Percentiles rank a stretch among this genome's conserved stretches.
Conservation (phyloP, 2,888 invertebrate genomes). For the Macropis europaea region DNA sequence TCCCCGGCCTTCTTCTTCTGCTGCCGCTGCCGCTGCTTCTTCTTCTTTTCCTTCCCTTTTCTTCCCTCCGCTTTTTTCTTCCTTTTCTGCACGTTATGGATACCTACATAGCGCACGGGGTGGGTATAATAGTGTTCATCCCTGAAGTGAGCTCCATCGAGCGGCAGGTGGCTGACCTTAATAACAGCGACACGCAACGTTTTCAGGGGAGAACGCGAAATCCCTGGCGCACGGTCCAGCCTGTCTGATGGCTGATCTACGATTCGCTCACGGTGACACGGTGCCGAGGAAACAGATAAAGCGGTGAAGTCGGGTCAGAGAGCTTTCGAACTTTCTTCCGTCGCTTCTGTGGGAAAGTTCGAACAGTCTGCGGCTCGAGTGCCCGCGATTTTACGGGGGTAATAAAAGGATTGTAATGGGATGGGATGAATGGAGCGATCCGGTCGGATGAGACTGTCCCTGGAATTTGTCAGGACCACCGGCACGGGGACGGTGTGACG, state of each 20-base stretch:
- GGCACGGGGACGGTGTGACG: too few species aligned
- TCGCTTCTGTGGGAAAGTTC: slow-evolving; percentile 55
- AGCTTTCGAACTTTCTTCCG: slow-evolving; percentile 22
- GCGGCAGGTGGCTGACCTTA: slow-evolving; percentile 80
- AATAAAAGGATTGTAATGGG: slow-evolving; percentile 40
- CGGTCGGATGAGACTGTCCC: slow-evolving; percentile 21
- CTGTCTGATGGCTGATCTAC: slow-evolving; percentile 38
- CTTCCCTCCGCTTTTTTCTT: background rate
- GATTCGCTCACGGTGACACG: slow-evolving; percentile 46
- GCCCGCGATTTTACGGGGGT: slow-evolving; percentile 11
- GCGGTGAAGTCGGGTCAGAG: background rate
- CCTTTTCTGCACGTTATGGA: slow-evolving; percentile 44
- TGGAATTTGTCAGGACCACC: too few species aligned
- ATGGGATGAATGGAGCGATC: background rate
- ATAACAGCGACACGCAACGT: slow-evolving; percentile 72
- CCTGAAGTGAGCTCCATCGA: slow-evolving; percentile 78
- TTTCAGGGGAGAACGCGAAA: slow-evolving; percentile 40
- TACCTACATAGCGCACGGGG: slow-evolving; percentile 63
- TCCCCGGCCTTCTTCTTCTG: slow-evolving; percentile 43
- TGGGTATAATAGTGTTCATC: slow-evolving; percentile 78
- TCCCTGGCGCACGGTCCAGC: slow-evolving; percentile 42
- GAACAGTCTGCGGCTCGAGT: slow-evolving; percentile 21
- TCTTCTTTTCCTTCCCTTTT: slow-evolving; percentile 49
- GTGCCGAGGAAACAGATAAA: slow-evolving; percentile 16
- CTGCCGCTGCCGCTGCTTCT: background rate